Conservation (phyloP, 2,888 invertebrate species). For the Ecliptopera silaceata region DNA sequence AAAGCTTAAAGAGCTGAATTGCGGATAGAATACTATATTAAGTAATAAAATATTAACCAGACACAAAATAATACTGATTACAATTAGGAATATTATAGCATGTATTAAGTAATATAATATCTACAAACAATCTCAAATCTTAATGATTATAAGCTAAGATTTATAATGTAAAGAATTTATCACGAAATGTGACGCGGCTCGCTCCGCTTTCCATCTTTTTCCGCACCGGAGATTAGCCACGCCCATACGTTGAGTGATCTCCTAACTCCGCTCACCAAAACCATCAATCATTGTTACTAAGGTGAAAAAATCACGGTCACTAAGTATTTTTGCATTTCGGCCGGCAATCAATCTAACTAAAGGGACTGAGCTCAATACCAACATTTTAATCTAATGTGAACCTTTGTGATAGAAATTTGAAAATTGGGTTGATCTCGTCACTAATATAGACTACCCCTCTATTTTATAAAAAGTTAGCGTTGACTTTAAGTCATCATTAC, state of each 20-base stretch:
- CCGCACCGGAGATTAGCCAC: not conserved
- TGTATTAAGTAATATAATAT: no score
- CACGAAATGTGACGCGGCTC: not conserved
- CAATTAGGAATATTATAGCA: no score
- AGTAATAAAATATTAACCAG: no score
- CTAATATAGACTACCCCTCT: not conserved
- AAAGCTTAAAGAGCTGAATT: no score
- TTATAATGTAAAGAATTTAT: not conserved
- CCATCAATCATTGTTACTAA: slow-evolving; percentile 35
- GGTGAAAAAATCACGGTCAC: slow-evolving; percentile 33
- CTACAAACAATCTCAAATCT: no score
- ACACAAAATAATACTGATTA: no score
- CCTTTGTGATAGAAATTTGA: not conserved
- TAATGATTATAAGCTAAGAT: not conserved
- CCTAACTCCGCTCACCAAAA: slow-evolving; percentile 2
- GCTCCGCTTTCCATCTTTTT: not conserved
- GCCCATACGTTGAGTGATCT: slow-evolving; percentile 2
- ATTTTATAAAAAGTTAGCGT: no score
- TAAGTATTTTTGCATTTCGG: slow-evolving; percentile 34
- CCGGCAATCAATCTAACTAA: slow-evolving; percentile 37
- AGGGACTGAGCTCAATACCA: slow-evolving; percentile 26
- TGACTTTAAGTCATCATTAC: no score
- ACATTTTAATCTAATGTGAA: slow-evolving; percentile 21
- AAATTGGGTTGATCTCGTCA: not conserved
- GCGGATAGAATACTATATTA: no score